A percentile compares a stretch with the other conserved stretches of the same genome.
Evolutionary conservation across 2,113 vertebrate species (phyloP).

Genomic region (Paratilapia polleni): DNA sequence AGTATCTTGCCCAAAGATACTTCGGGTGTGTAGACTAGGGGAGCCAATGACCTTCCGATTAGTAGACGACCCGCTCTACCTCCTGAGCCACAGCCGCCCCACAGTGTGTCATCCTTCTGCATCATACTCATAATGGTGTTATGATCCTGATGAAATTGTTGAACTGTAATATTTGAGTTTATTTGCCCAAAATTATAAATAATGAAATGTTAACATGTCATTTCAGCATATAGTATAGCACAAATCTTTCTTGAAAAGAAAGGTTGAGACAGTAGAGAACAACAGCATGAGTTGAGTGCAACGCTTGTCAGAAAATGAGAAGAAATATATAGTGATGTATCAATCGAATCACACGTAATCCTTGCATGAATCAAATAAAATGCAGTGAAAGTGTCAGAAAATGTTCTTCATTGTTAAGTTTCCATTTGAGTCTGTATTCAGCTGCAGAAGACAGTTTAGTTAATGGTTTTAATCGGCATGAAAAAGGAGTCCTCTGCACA

Average conservation of each 20-base stretch:
- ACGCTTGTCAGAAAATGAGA: too few species aligned
- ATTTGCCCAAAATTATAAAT: neutral
- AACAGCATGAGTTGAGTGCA: neutral
- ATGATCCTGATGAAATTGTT: neutral
- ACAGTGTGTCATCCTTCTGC: neutral
- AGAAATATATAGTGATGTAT: too few species aligned
- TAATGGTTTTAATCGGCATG: constrained; percentile 72
- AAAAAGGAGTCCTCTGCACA: constrained; percentile 76
- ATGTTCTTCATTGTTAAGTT: neutral
- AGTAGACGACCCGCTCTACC: too few species aligned
- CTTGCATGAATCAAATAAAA: neutral
- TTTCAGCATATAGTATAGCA: neutral
- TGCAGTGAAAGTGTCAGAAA: neutral
- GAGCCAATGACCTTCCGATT: too few species aligned
- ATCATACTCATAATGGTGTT: neutral
- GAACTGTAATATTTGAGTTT: neutral
- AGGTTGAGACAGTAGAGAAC: neutral
- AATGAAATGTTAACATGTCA: neutral
- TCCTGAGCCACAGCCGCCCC: too few species aligned
- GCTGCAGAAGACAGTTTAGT: constrained; percentile 35
- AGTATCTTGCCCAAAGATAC: too few species aligned
- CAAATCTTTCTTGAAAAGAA: neutral
- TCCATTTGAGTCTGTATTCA: constrained; percentile 5
- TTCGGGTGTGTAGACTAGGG: too few species aligned
- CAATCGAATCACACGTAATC: neutral